phyloP scores from a whole-genome alignment of 2,113 vertebrate species.

The Sander lucioperca region DNA sequence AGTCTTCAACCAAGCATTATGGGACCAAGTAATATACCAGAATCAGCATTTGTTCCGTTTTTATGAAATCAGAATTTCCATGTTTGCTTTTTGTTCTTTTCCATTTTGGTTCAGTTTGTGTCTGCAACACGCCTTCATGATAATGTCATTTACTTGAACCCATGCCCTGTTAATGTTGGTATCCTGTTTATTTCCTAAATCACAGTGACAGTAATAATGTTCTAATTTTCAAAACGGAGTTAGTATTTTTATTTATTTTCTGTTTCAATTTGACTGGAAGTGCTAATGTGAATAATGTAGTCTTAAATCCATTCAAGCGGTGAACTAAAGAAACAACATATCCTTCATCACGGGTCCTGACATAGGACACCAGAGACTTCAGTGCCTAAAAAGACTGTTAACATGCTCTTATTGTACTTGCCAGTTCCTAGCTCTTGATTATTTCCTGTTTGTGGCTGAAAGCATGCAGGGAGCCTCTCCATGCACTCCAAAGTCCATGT shows the following conservation, averaged over 20 bases:
- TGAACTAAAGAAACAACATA: constrained; percentile 55
- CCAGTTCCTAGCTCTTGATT: constrained; percentile 75
- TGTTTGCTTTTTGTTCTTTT: constrained; percentile 32
- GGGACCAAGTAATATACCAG: constrained; percentile 91
- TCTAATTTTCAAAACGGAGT: constrained; percentile 34
- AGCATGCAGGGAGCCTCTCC: constrained; percentile 75
- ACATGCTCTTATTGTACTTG: constrained; percentile 75
- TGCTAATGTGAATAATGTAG: constrained; percentile 63
- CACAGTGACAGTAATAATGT: constrained; percentile 31
- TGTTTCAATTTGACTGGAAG: constrained; percentile 57
- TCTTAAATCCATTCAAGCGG: constrained; percentile 72
- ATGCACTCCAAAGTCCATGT: constrained; percentile 78
- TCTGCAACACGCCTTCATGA: constrained; percentile 8
- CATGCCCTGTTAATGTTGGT: constrained; percentile 2
- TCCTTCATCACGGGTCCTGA: constrained; percentile 53
- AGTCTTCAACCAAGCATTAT: constrained; percentile 95
- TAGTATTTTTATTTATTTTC: constrained; percentile 66
- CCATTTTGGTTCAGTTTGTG: constrained; percentile 18
- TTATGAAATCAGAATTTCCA: constrained; percentile 4
- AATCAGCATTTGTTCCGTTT: constrained; percentile 29
- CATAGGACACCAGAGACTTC: constrained; percentile 61
- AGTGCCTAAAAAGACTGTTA: constrained; percentile 77
- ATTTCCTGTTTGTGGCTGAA: constrained; percentile 81
- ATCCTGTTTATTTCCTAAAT: constrained; percentile 29
- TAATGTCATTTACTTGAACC: constrained; percentile 26